These are phyloP conservation scores for Pelecanoides urinatrix DNA, from an alignment of 2,113 vertebrate species.

Conservation along the genomic window DNA sequence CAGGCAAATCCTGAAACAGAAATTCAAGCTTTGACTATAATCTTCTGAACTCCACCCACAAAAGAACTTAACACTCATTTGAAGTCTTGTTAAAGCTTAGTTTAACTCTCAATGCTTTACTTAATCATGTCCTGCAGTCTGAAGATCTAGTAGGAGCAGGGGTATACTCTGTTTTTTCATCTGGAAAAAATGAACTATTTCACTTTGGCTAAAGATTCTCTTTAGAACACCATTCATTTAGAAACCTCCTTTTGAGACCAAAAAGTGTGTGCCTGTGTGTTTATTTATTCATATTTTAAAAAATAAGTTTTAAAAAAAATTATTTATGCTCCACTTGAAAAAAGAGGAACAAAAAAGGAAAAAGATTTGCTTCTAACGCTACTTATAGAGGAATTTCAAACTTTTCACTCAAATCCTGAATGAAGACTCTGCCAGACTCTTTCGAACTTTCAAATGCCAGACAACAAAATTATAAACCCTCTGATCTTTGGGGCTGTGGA, in stretches of 20 bases:
- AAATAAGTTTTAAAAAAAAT: neutral
- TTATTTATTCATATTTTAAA: neutral
- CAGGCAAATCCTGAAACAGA: neutral
- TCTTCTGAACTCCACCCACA: neutral
- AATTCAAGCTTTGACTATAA: neutral
- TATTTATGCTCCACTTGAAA: neutral
- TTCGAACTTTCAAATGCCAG: neutral
- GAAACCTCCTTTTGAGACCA: neutral
- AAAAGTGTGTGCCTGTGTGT: neutral
- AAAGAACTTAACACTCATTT: neutral
- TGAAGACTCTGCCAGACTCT: neutral
- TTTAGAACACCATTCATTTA: neutral
- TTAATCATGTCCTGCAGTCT: neutral
- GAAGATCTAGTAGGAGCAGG: neutral
- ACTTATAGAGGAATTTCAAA: neutral
- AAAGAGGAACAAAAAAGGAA: fast-evolving
- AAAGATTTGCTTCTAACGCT: neutral
- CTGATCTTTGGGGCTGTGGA: neutral
- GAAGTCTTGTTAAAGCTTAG: neutral
- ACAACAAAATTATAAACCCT: neutral
- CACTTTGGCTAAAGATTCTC: neutral
- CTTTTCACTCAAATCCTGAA: neutral
- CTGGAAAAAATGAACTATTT: neutral
- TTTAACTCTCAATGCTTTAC: neutral
- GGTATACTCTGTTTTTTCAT: neutral